phyloP scores from a whole-genome alignment of 2,113 vertebrate species.

The Rallus limicola region DNA sequence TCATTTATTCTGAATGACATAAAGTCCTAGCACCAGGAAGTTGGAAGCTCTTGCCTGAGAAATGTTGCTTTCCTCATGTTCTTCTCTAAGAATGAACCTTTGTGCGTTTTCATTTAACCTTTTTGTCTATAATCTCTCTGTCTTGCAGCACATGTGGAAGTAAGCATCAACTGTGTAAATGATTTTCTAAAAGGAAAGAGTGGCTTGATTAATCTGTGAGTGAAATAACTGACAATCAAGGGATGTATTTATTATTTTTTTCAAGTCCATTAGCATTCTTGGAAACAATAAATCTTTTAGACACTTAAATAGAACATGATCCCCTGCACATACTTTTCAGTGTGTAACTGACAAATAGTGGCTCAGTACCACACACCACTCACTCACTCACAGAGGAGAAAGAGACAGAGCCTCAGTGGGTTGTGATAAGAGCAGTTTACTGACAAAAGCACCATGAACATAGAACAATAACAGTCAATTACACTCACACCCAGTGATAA shows the following conservation, averaged over 20 bases:
- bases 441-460: no score
- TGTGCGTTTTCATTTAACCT: neutral
- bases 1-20: neutral
- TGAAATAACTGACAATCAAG: neutral
- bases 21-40: neutral
- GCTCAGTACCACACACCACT: no score
- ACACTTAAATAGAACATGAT: neutral
- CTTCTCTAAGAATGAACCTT: neutral
- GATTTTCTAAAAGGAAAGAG: neutral
- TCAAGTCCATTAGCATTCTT: neutral
- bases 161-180: neutral
- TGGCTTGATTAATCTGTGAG: neutral
- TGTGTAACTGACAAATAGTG: neutral
- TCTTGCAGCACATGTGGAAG: neutral
- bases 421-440: no score
- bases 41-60: neutral
- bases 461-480: no score
- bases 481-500: no score
- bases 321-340: neutral
- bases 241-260: neutral
- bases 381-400: no score
- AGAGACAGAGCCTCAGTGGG: no score
- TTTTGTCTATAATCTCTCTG: neutral
- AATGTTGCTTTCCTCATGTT: neutral
- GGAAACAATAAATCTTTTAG: neutral